A percentile compares a stretch with the other conserved stretches of the same genome.
Evolutionary conservation across 2,888 invertebrate species (phyloP).

Genomic region (Drosophila histrio): DNA sequence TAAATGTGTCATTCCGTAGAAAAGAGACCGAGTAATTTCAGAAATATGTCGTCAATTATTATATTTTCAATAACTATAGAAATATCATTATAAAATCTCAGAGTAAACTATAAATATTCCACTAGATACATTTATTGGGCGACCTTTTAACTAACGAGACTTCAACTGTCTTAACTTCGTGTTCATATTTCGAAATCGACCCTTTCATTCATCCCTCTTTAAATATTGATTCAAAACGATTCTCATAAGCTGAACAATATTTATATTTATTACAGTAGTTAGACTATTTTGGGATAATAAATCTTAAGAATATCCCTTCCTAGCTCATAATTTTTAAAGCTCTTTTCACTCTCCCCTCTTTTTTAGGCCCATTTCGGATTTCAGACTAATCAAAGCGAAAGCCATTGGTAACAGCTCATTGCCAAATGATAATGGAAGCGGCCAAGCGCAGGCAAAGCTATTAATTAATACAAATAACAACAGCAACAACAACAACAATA

Average conservation of each 20-base stretch:
- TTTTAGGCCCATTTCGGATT: conserved; percentile 16
- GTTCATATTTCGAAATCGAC: no score
- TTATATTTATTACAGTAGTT: background rate
- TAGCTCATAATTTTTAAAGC: conserved; percentile 1
- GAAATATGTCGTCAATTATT: no score
- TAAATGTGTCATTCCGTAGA: background rate
- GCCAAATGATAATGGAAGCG: conserved; percentile 62
- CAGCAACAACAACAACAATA: conserved; percentile 19
- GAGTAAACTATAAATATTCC: no score
- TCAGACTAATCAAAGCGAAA: conserved; percentile 62
- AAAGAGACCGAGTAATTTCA: background rate
- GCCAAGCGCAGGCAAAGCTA: conserved; percentile 52
- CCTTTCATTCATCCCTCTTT: no score
- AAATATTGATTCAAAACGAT: no score
- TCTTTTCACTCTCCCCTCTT: background rate
- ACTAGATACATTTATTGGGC: no score
- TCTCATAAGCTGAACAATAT: background rate
- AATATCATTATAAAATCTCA: no score
- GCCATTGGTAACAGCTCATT: conserved; percentile 56
- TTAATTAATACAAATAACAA: conserved; percentile 54
- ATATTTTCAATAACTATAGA: no score
- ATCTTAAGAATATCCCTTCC: background rate
- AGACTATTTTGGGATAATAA: background rate
- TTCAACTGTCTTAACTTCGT: no score
- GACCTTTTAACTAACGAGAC: no score